Conservation (phyloP, 2,888 invertebrate genomes). For the Phanerotoma sp. region DNA sequence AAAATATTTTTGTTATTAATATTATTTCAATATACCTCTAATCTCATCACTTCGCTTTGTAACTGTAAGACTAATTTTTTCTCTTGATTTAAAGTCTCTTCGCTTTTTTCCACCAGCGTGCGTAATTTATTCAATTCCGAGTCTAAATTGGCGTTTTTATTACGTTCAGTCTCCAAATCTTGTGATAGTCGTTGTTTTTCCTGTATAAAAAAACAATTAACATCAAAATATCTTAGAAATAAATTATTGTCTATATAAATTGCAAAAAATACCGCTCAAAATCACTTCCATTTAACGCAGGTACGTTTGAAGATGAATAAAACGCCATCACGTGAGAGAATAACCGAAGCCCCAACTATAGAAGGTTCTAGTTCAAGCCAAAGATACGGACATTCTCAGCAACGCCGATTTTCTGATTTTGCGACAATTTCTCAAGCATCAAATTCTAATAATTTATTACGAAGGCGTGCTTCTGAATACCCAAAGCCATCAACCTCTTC, state of each 20-base stretch:
- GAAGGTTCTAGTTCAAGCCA: slow-evolving; percentile 65
- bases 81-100: slow-evolving; percentile 40
- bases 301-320: slow-evolving; percentile 84
- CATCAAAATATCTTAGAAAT: too few species aligned
- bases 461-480: slow-evolving; percentile 70
- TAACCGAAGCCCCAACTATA: slow-evolving; percentile 80
- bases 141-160: slow-evolving; percentile 39
- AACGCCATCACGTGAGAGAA: slow-evolving; percentile 68
- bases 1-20: background rate
- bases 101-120: slow-evolving; percentile 42
- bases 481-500: slow-evolving; percentile 60
- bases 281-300: too few species aligned
- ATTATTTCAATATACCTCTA: slow-evolving; percentile 42
- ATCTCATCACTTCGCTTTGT: slow-evolving; percentile 46
- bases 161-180: slow-evolving; percentile 56
- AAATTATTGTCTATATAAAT: too few species aligned
- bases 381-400: slow-evolving; percentile 53
- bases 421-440: slow-evolving; percentile 46
- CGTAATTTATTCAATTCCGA: slow-evolving; percentile 44
- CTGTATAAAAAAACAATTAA: slow-evolving; percentile 48
- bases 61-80: slow-evolving; percentile 42
- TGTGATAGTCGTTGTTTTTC: slow-evolving; percentile 58
- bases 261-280: too few species aligned
- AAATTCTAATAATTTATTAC: slow-evolving; percentile 22
- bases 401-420: slow-evolving; percentile 74